phyloP scores from a whole-genome alignment of 2,797 vertebrate species.

The Chrosomus eos region DNA sequence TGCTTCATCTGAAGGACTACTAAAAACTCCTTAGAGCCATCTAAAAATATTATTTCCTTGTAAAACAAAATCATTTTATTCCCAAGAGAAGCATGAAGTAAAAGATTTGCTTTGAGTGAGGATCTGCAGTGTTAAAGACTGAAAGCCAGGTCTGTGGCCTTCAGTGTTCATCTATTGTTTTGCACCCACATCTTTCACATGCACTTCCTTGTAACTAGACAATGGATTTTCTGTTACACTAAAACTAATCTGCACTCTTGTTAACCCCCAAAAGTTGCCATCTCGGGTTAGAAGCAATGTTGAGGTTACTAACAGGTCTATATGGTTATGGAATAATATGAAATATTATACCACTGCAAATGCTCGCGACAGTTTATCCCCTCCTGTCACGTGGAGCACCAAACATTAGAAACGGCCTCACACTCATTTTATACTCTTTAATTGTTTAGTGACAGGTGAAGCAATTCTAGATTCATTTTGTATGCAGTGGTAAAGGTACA shows the following conservation, averaged over 20 bases:
- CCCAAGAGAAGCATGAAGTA: neutral
- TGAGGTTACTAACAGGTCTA: neutral
- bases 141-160: neutral
- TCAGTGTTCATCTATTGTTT: neutral
- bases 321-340: neutral
- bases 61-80: neutral
- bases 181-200: neutral
- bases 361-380: neutral
- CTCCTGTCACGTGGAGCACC: neutral
- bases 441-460: slow-evolving; percentile 14
- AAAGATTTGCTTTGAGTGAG: neutral
- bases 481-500: neutral
- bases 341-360: neutral
- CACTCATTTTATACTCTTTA: neutral
- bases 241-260: neutral
- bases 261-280: neutral
- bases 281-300: neutral
- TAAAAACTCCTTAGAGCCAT: neutral
- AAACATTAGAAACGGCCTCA: neutral
- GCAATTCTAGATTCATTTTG: neutral
- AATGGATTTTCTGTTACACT: neutral
- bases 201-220: neutral
- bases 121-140: neutral
- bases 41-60: neutral
- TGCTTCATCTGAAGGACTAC: neutral